Evolutionary conservation across 2,797 vertebrate species (phyloP).

Genomic region (Spondyliosoma cantharus): DNA sequence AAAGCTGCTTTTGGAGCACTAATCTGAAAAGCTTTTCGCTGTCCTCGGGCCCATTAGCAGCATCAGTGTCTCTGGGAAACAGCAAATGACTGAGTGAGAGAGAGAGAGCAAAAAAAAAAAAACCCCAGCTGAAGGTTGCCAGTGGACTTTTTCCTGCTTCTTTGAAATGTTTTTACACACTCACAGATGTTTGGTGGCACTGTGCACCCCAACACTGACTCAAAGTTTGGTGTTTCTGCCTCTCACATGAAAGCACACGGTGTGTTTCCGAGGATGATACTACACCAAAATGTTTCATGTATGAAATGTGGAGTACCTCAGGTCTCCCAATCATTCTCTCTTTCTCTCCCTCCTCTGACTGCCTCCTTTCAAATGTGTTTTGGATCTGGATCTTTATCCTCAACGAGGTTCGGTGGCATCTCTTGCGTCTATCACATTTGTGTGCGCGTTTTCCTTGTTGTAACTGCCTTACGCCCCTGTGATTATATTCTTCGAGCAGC

Average conservation of each 20-base stretch:
- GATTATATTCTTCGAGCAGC: no score
- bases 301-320: neutral
- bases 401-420: neutral
- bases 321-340: neutral
- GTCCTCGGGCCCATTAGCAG: slow-evolving; percentile 42
- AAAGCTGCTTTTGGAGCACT: slow-evolving; percentile 53
- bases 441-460: neutral
- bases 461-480: no score
- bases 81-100: neutral
- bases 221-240: neutral
- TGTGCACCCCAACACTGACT: neutral
- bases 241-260: neutral
- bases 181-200: slow-evolving; percentile 32
- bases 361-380: slow-evolving; percentile 14
- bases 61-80: slow-evolving; percentile 35
- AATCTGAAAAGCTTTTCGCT: slow-evolving; percentile 63
- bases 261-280: neutral
- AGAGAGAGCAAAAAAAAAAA: neutral
- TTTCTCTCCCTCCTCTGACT: neutral
- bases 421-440: neutral
- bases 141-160: neutral
- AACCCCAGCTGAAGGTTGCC: slow-evolving; percentile 1
- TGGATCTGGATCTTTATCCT: neutral
- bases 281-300: neutral
- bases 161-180: neutral